phyloP scores from a whole-genome alignment of 2,888 invertebrate species.

The Chironomus tentans region DNA sequence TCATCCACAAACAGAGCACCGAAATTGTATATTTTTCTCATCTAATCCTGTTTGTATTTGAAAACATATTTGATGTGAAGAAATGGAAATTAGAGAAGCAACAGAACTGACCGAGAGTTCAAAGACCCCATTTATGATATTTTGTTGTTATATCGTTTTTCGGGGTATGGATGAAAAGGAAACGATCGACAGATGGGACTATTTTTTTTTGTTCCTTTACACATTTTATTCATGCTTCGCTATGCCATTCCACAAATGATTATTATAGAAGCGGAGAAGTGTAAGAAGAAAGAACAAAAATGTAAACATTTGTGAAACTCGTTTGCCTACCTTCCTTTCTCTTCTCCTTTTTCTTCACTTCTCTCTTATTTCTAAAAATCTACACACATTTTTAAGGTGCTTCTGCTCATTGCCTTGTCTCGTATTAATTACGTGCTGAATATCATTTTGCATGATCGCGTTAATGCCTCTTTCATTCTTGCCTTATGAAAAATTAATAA shows the following conservation, averaged over 20 bases:
- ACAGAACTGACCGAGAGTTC: conserved; percentile 16
- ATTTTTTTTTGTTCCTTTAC: not conserved
- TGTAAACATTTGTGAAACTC: not conserved
- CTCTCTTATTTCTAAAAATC: no score
- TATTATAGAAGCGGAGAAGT: not conserved
- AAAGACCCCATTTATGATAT: conserved; percentile 13
- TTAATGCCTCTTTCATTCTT: not conserved
- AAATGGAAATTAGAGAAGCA: conserved; percentile 6
- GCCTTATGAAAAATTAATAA: conserved; percentile 16
- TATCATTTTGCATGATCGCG: conserved; percentile 24
- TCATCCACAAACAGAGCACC: no score
- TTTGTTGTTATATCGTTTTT: not conserved
- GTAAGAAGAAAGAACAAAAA: not conserved
- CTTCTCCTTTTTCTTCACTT: not conserved
- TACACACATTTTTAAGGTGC: not conserved
- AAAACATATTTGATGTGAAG: not conserved
- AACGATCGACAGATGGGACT: conserved; percentile 25
- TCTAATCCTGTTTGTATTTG: not conserved
- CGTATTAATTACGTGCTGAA: conserved; percentile 25
- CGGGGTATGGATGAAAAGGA: conserved; percentile 5
- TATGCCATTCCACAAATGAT: not conserved
- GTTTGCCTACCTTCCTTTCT: not conserved
- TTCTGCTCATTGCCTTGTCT: not conserved
- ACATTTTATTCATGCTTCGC: not conserved
- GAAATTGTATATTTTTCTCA: no score